Evolutionary conservation across 2,888 invertebrate species (phyloP).

Genomic region (Crepidodera aurea): DNA sequence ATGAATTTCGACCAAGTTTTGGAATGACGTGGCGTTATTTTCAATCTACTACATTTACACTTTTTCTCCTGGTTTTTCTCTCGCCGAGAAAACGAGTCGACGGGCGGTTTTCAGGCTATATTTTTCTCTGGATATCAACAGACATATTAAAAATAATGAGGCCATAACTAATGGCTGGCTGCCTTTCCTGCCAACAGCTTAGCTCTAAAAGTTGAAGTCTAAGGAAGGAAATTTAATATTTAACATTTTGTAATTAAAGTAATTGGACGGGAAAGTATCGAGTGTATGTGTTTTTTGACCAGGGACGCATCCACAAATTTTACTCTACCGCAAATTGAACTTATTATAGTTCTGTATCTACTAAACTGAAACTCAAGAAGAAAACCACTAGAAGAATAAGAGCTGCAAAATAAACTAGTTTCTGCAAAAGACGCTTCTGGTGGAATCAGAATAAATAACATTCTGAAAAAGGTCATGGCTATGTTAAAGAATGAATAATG

Average conservation of each 20-base stretch:
- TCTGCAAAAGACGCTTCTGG: too few relatives aligned
- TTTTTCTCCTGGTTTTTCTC: constrained; percentile 14
- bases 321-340: too few relatives aligned
- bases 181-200: neutral
- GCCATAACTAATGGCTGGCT: constrained; percentile 43
- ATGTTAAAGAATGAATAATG: too few relatives aligned
- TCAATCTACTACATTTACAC: constrained; percentile 19
- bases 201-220: constrained; percentile 20
- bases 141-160: constrained; percentile 46
- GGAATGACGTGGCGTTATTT: too few relatives aligned
- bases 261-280: constrained; percentile 27
- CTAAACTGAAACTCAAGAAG: too few relatives aligned
- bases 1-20: too few relatives aligned
- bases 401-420: too few relatives aligned
- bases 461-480: too few relatives aligned
- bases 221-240: constrained; percentile 20
- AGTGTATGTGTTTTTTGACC: constrained; percentile 20
- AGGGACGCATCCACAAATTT: neutral
- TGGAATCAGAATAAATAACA: too few relatives aligned
- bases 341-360: too few relatives aligned
- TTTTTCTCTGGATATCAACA: constrained; percentile 33
- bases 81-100: neutral
- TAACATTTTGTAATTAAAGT: constrained; percentile 28
- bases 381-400: too few relatives aligned
- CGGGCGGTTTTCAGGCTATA: neutral